Base-by-base conservation (phyloP, 2,113 vertebrate species). In the Loxodonta africana region DNA sequence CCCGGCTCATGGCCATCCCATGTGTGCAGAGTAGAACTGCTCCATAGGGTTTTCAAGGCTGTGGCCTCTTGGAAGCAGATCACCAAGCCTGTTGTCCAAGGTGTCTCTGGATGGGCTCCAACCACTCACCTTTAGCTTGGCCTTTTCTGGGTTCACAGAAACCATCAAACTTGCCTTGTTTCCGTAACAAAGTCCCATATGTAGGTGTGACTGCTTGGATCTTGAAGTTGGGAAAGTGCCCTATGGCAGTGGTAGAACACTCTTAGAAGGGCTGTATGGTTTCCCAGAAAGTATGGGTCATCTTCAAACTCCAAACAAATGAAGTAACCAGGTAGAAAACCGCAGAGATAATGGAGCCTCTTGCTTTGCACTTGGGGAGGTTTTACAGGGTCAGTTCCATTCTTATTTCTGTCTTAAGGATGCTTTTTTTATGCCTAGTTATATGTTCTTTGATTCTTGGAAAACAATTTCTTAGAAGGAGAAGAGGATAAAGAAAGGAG, bases 401-500 rank as follows among this genome's bases (percentile, higher is more conserved):
- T 60, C 74, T 85, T 67, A 57, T 77, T 96, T 95, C 44, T 95
- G 84, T 90, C 48, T 93, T 92, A 96, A 96, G 73, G 37, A 57
- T 83, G 83, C 88, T 84, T 82, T 37, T 62, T 94, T 95, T 91
- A 80, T 25, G 94, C 88, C 51, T 88, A 48, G 46, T 91, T 69
- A 83, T 37, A 80, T 30, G 48, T 69, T 90, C 33, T 93, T 96
- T 23, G 71, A 88, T 85, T 93, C 92, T 97, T 95, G 82, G 92
- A 57, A 90, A 96, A 82, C 77, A 94, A 85, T 90, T 95, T 95
- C 63, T 94, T 95, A 69, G 46, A 85, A 95, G 51, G 80, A 78
- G 65, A 73, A 84, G 83, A 92, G 23, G 53, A 46, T 86, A 90
- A 96, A 51, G 86, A 44, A 90, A 91, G 63, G 23, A 78, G 12